These are phyloP conservation scores for Corydoras maculifer DNA, from an alignment of 2,113 vertebrate genomes.

Conservation along the genomic window DNA sequence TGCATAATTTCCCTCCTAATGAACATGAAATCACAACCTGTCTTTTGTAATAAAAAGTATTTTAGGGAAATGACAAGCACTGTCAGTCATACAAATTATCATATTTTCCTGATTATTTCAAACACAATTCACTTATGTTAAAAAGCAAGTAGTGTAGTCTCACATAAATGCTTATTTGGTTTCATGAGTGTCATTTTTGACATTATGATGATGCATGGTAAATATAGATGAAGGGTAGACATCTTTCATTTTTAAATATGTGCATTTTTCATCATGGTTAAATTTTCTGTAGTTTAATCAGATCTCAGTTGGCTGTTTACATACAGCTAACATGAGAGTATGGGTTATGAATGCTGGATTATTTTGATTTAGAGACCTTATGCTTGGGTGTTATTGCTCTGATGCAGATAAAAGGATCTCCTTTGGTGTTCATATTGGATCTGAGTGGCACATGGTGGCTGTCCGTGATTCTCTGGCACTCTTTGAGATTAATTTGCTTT, in stretches of 20 bases:
- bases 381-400: slow-evolving; percentile 1
- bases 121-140: background rate
- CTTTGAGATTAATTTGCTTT: slow-evolving; percentile 48
- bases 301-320: background rate
- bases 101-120: background rate
- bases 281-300: background rate
- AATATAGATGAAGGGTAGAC: background rate
- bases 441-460: slow-evolving; percentile 5
- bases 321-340: background rate
- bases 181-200: background rate
- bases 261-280: background rate
- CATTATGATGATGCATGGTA: background rate
- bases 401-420: slow-evolving; percentile 13
- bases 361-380: background rate
- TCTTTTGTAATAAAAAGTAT: slow-evolving; percentile 5
- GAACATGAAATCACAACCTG: slow-evolving; percentile 11
- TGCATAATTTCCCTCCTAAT: background rate
- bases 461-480: slow-evolving; percentile 40
- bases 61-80: background rate
- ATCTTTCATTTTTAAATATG: background rate
- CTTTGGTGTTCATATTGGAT: slow-evolving; percentile 28
- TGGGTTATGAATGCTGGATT: background rate
- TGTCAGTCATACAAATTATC: background rate
- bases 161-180: too few relatives aligned
- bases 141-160: too few relatives aligned